Evolutionary conservation across 2,888 invertebrate genomes (phyloP).

Genomic region (Orgyia antiqua): DNA sequence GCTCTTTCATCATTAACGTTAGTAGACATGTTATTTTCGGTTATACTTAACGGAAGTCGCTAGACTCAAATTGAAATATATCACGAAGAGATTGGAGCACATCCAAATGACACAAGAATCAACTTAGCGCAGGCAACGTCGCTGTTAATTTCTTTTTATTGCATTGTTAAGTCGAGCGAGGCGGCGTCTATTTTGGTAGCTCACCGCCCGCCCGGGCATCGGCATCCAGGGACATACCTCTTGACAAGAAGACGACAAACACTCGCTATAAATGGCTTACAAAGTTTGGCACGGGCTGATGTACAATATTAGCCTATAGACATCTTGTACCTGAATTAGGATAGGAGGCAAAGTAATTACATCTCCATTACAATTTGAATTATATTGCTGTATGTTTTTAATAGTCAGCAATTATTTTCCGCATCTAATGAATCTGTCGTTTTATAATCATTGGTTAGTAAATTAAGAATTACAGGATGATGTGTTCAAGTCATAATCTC

Average conservation of each 20-base stretch:
- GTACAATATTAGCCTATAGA: conserved; percentile 12
- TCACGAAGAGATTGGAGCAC: conserved; percentile 60
- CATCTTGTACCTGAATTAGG: no score
- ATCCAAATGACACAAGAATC: conserved; percentile 75
- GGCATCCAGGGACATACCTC: conserved; percentile 63
- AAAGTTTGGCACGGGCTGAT: conserved; percentile 48
- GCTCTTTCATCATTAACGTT: conserved; percentile 49
- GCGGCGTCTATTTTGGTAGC: conserved; percentile 69
- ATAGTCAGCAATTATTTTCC: no score
- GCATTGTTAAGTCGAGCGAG: conserved; percentile 75
- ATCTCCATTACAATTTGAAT: no score
- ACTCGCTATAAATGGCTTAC: conserved; percentile 68
- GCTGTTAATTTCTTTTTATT: conserved; percentile 78
- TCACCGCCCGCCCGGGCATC: conserved; percentile 65
- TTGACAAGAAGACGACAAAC: conserved; percentile 72
- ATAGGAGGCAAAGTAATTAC: no score
- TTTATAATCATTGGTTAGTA: no score
- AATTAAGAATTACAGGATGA: conserved; percentile 49
- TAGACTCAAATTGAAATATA: conserved; percentile 60
- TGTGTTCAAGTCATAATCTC: conserved; percentile 39
- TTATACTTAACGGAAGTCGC: conserved; percentile 69
- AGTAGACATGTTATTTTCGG: conserved; percentile 53
- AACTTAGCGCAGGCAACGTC: conserved; percentile 71
- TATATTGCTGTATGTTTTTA: no score
- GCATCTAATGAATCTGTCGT: no score